These are phyloP conservation scores for Melinopterus prodromus DNA, from an alignment of 2,888 invertebrate genomes.

Conservation along the genomic window DNA sequence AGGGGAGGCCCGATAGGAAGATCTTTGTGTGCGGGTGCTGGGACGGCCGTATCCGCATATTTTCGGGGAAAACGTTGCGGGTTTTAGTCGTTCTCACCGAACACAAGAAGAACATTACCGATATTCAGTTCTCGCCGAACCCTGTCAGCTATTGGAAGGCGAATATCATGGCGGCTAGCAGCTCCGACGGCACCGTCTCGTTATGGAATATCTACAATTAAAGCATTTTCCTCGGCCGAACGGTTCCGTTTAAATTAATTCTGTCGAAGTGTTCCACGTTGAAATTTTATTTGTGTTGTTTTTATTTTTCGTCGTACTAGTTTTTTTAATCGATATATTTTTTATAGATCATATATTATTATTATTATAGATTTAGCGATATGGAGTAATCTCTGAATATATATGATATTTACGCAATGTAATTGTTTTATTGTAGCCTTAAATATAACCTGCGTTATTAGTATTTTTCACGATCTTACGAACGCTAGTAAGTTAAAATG, in stretches of 20 bases:
- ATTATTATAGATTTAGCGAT: background rate
- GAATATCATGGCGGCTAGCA: conserved; percentile 81
- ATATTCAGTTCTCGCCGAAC: conserved; percentile 73
- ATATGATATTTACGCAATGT: background rate
- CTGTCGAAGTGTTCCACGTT: background rate
- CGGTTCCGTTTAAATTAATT: conserved; percentile 1
- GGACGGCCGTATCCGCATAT: conserved; percentile 79
- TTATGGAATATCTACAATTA: conserved; percentile 84
- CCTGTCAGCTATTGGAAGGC: conserved; percentile 74
- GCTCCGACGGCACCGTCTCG: conserved; percentile 78
- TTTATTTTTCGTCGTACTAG: background rate
- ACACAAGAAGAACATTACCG: conserved; percentile 75
- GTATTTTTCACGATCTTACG: too few relatives aligned
- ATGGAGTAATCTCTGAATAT: background rate
- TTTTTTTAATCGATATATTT: background rate
- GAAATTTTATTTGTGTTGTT: conserved; percentile 4
- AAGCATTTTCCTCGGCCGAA: conserved; percentile 35
- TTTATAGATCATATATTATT: conserved; percentile 4
- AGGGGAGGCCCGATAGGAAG: conserved; percentile 74
- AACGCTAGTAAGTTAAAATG: too few relatives aligned
- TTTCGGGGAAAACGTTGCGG: conserved; percentile 79
- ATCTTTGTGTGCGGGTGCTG: conserved; percentile 79
- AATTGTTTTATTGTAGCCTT: background rate
- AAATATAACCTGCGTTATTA: too few relatives aligned
- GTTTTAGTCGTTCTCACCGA: conserved; percentile 77